Conservation (phyloP, 2,888 invertebrate genomes). For the Leptogaster cylindrica region DNA sequence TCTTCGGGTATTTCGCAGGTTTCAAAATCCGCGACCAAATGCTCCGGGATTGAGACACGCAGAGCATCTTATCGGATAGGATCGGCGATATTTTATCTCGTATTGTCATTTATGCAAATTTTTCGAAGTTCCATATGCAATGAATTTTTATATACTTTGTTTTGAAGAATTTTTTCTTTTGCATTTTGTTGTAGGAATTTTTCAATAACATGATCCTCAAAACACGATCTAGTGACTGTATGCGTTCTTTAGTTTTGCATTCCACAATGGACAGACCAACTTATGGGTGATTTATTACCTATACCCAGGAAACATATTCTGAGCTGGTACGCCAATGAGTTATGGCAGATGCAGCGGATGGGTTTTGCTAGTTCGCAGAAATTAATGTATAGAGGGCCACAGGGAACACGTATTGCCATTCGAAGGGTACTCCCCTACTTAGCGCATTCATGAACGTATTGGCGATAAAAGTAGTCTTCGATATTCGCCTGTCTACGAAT, state of each 20-base stretch:
- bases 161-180: background rate
- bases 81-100: slow-evolving; percentile 40
- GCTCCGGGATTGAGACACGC: slow-evolving; percentile 21
- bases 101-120: slow-evolving; percentile 44
- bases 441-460: background rate
- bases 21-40: background rate
- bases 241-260: background rate
- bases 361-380: slow-evolving; percentile 38
- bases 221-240: too few species aligned
- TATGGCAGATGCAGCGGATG: slow-evolving; percentile 31
- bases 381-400: slow-evolving; percentile 36
- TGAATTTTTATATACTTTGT: slow-evolving; percentile 9
- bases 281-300: slow-evolving; percentile 30
- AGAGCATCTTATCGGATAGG: slow-evolving; percentile 22
- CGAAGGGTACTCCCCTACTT: slow-evolving; percentile 9
- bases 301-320: slow-evolving; percentile 39
- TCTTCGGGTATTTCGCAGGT: background rate
- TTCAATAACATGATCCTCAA: too few species aligned
- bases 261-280: slow-evolving; percentile 17
- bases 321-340: slow-evolving; percentile 19
- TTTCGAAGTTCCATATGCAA: slow-evolving; percentile 15
- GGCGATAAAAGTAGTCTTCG: background rate
- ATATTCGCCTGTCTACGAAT: background rate
- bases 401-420: slow-evolving; percentile 35
- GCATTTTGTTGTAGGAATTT: too few species aligned